Evolutionary conservation across 1,140 invertebrate species (phyloP).

Genomic region (Leucophenga varia): DNA sequence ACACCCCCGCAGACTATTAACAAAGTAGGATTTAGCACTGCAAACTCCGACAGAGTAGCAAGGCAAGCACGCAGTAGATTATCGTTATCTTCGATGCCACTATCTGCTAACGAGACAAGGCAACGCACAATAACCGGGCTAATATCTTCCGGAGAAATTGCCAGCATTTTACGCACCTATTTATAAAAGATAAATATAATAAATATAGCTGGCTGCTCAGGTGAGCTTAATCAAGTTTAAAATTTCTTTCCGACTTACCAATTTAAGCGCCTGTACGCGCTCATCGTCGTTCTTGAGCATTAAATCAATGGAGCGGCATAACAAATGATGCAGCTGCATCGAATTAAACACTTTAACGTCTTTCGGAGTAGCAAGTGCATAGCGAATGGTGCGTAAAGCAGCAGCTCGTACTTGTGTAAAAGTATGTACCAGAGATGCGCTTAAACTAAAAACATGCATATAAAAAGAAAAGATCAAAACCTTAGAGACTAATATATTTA

Average conservation of each 20-base stretch:
- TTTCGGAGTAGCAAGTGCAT: slow-evolving; percentile 75
- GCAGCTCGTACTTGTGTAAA: slow-evolving; percentile 86
- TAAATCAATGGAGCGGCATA: slow-evolving; percentile 79
- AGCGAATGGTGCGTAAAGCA: slow-evolving; percentile 79
- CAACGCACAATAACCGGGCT: slow-evolving; percentile 66
- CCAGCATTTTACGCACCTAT: slow-evolving; percentile 50
- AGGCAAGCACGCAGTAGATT: slow-evolving; percentile 77
- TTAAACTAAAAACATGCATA: slow-evolving; percentile 64
- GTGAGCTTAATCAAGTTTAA: slow-evolving; percentile 47
- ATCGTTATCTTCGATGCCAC: slow-evolving; percentile 77
- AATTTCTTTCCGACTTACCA: slow-evolving; percentile 61
- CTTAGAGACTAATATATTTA: slow-evolving; percentile 1
- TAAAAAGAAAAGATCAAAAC: slow-evolving; percentile 5
- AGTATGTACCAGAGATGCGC: slow-evolving; percentile 79
- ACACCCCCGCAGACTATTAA: slow-evolving; percentile 84
- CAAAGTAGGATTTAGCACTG: slow-evolving; percentile 77
- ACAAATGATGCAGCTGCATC: slow-evolving; percentile 78
- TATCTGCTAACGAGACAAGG: slow-evolving; percentile 79
- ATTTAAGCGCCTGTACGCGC: slow-evolving; percentile 82
- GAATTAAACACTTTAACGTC: slow-evolving; percentile 77
- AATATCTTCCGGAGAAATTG: slow-evolving; percentile 47
- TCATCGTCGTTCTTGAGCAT: slow-evolving; percentile 83
- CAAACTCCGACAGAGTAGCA: slow-evolving; percentile 83
- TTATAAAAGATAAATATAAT: background rate
- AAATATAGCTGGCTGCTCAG: slow-evolving; percentile 40